phyloP scores from a whole-genome alignment of 1,140 invertebrate genomes.

The Leptinotarsa defecta region DNA sequence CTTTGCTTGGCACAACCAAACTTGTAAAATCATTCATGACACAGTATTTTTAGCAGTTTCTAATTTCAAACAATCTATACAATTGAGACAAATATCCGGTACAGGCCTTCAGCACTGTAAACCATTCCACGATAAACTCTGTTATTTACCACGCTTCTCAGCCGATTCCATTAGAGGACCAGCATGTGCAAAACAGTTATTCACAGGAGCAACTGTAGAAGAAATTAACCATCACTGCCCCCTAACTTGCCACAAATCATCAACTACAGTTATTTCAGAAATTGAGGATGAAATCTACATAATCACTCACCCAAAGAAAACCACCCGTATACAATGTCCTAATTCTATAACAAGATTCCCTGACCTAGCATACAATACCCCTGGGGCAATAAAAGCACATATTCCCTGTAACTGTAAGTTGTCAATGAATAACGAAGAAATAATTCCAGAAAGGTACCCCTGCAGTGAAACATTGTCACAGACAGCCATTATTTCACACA shows the following conservation, averaged over 20 bases:
- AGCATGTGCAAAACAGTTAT: conserved; percentile 27
- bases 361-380: not conserved
- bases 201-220: conserved; percentile 27
- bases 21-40: conserved; percentile 31
- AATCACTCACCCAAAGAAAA: conserved; percentile 19
- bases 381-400: conserved; percentile 19
- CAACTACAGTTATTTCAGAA: conserved; percentile 27
- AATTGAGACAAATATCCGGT: conserved; percentile 30
- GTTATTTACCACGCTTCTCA: conserved; percentile 30
- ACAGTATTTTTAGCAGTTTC: conserved; percentile 21
- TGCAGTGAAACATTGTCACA: not conserved
- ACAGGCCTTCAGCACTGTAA: conserved; percentile 29
- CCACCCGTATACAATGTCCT: not conserved
- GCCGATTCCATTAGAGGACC: conserved; percentile 28
- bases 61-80: not conserved
- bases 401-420: conserved; percentile 25
- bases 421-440: not conserved
- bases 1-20: conserved; percentile 36
- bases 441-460: conserved; percentile 21
- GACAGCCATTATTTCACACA: conserved; percentile 10
- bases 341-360: not conserved
- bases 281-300: conserved; percentile 22
- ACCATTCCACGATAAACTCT: conserved; percentile 30
- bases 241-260: conserved; percentile 28
- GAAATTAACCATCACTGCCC: conserved; percentile 28